phyloP scores from a whole-genome alignment of 2,888 invertebrate genomes.

The Galeruca laticollis region DNA sequence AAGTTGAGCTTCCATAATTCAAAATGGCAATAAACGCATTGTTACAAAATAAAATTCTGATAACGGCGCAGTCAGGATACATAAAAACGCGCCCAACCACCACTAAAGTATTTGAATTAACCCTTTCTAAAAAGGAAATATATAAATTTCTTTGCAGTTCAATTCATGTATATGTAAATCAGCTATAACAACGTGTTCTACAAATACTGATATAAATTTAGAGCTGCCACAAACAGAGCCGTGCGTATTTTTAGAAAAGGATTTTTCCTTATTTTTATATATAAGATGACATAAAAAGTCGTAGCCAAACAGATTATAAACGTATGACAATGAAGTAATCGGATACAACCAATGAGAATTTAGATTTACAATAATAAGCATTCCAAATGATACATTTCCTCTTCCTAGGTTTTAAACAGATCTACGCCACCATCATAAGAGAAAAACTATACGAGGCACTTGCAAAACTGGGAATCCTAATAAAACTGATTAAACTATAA shows the following conservation, averaged over 20 bases:
- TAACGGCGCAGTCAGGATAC: conserved; percentile 39
- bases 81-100: conserved; percentile 44
- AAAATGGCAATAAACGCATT: conserved; percentile 38
- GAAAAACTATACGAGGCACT: too few relatives aligned
- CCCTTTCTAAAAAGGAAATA: conserved; percentile 49
- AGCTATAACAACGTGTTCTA: conserved; percentile 46
- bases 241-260: background rate
- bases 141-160: conserved; percentile 50
- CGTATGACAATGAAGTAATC: too few relatives aligned
- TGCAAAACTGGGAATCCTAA: too few relatives aligned
- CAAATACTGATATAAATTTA: conserved; percentile 47
- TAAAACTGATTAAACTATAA: too few relatives aligned
- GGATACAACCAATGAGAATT: too few relatives aligned
- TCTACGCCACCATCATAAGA: too few relatives aligned
- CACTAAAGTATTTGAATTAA: conserved; percentile 45
- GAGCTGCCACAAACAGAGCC: conserved; percentile 25
- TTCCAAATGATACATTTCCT: too few relatives aligned
- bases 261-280: background rate
- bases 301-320: too few relatives aligned
- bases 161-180: conserved; percentile 49
- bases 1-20: conserved; percentile 32
- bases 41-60: conserved; percentile 31
- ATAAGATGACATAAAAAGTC: too few relatives aligned
- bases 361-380: too few relatives aligned
- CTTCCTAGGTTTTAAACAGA: too few relatives aligned